These are phyloP conservation scores for Heliconius charithonia DNA, from an alignment of 2,888 invertebrate genomes.

Conservation along the genomic window DNA sequence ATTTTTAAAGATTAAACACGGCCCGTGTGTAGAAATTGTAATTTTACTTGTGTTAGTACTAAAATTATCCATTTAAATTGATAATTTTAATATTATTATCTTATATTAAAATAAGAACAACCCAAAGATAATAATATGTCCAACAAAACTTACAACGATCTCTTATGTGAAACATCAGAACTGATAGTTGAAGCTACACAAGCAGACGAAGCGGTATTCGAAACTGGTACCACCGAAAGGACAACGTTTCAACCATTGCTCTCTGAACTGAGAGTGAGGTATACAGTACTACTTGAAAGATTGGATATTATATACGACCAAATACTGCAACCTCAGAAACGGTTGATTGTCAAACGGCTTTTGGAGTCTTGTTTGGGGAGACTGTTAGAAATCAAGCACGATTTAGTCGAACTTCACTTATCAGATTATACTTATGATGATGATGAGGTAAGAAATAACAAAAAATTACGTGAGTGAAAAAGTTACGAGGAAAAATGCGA, in stretches of 20 bases:
- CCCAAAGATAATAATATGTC: slow-evolving; percentile 83
- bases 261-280: slow-evolving; percentile 90
- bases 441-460: slow-evolving; percentile 70
- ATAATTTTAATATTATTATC: slow-evolving; percentile 9
- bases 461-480: neutral
- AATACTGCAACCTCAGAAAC: slow-evolving; percentile 96
- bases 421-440: slow-evolving; percentile 95
- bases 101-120: neutral
- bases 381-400: slow-evolving; percentile 93
- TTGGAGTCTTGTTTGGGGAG: slow-evolving; percentile 92
- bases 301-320: slow-evolving; percentile 94
- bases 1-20: slow-evolving; percentile 47
- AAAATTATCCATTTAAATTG: slow-evolving; percentile 36
- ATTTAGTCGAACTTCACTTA: slow-evolving; percentile 92
- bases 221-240: slow-evolving; percentile 84
- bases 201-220: slow-evolving; percentile 85
- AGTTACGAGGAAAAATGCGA: too few relatives aligned
- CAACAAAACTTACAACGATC: slow-evolving; percentile 87
- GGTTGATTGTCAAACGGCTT: slow-evolving; percentile 88
- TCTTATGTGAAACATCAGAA: slow-evolving; percentile 85
- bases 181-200: slow-evolving; percentile 83
- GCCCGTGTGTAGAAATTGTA: slow-evolving; percentile 39
- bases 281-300: slow-evolving; percentile 89
- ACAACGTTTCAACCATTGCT: slow-evolving; percentile 84
- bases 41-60: slow-evolving; percentile 32